Evolutionary conservation across 2,797 vertebrate genomes (phyloP), one percentile per base, ranked within the genome.

Genomic region (Syndactyla subalaris): DNA sequence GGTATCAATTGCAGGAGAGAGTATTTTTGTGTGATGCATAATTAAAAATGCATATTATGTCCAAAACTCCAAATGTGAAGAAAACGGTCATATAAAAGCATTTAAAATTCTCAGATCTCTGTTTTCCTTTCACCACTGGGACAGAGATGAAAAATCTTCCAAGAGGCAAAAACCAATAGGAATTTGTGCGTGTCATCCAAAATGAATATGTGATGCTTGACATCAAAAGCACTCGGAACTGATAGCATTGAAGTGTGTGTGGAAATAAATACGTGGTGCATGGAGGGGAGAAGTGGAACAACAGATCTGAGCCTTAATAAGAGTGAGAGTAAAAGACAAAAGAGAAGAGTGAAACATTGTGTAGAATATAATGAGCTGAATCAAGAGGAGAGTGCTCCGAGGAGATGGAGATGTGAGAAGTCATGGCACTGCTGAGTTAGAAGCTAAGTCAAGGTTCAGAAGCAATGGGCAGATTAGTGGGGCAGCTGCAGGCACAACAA

Each of bases 1-100:
- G 57, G 85, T 80, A 48, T 45, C 91, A 81, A 85, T 93, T 93
- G 45, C 87, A 32, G 32, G 67, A 85, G 54, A 88, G 94, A 94
- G 45, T 48, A 39, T 32, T 87, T 86, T 48, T 80, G 18, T 51
- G 81, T 73, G 39, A 41, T 78, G 15, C 59, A 13, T 68, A 90
- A 82, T 91, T 61, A 38, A 85, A 96, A 93, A 74, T 77, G 34
- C 32, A 32, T 80, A 59, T 61, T 58, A 79, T 84, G 36, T 63
- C 32, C 70, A 59, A 39, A 66, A 67, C 51, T 55, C 54, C 46
- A 84, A 91, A 92, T 62, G 23, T 86, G 88, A 84, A 77, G 72
- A 58, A 85, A 88, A 62, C 9, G 82, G 34, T 65, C 26, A 88
- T 90, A 93, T 91, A 82, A 93, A 89, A 93, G 16, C n/a, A 49